A percentile compares a stretch with the other conserved stretches of the same genome.
Evolutionary conservation across 2,797 vertebrate genomes (phyloP).

Genomic region (Sciurus vulgaris): DNA sequence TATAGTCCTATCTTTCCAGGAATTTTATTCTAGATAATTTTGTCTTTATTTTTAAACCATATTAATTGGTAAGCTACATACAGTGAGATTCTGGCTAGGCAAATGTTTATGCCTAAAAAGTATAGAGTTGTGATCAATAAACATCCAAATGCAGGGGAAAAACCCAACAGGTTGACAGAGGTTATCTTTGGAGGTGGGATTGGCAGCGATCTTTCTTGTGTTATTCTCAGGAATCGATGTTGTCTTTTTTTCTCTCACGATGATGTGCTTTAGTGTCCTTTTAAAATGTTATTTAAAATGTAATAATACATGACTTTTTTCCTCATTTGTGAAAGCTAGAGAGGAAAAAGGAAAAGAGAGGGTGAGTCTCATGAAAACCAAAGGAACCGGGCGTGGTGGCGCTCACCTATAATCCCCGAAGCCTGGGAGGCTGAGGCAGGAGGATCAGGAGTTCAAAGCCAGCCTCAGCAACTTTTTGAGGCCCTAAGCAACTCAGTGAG

Average conservation of each 20-base stretch:
- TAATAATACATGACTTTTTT: too few species aligned
- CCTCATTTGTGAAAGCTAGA: too few species aligned
- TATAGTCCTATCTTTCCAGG: background rate
- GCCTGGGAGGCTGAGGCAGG: too few species aligned
- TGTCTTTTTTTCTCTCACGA: background rate
- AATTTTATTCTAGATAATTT: conserved; percentile 37
- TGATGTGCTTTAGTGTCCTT: background rate
- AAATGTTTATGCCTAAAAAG: conserved; percentile 10
- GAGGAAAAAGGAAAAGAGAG: too few species aligned
- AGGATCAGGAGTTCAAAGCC: too few species aligned
- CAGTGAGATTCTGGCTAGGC: background rate
- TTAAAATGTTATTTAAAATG: conserved; percentile 19
- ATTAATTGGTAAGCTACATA: background rate
- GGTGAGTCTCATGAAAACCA: too few species aligned
- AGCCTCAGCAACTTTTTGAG: too few species aligned
- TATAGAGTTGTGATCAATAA: conserved; percentile 25
- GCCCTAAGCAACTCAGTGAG: too few species aligned
- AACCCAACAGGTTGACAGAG: background rate
- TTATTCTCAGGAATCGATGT: background rate
- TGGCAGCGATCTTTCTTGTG: background rate
- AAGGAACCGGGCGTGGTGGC: too few species aligned
- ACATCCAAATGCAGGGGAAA: background rate
- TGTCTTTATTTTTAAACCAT: background rate
- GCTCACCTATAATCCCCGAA: too few species aligned
- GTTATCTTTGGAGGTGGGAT: background rate